A percentile compares a stretch with the other conserved stretches of the same genome.
Conservation (phyloP, 2,797 vertebrate genomes). For the Brachyrhaphis roseni region DNA sequence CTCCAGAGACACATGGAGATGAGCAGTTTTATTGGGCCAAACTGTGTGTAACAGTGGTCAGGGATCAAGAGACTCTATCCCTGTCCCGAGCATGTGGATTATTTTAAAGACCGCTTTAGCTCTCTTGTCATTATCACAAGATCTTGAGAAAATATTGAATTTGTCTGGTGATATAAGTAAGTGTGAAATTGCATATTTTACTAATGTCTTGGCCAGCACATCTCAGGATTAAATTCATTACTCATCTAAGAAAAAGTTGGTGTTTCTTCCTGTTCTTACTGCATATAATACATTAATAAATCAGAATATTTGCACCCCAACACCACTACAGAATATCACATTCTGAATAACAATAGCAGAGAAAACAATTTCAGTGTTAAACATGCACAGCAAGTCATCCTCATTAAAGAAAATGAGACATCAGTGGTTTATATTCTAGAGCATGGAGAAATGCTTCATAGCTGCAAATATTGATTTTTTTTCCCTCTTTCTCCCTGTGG, state of each 20-base stretch:
- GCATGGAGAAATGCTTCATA: constrained; percentile 62
- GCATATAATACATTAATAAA: neutral
- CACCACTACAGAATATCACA: constrained; percentile 28
- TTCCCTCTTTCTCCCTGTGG: constrained; percentile 30
- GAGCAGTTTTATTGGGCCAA: neutral
- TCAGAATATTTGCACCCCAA: constrained; percentile 8
- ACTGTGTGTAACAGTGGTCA: neutral
- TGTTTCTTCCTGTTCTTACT: neutral
- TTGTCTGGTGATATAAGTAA: neutral
- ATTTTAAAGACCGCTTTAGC: neutral
- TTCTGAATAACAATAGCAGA: constrained; percentile 45
- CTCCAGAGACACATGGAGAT: neutral
- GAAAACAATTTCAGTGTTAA: constrained; percentile 58
- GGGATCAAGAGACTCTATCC: neutral
- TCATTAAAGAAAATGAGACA: constrained; percentile 71
- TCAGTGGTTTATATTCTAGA: constrained; percentile 46
- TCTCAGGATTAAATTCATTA: neutral
- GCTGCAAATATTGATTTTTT: constrained; percentile 75
- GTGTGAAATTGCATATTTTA: neutral
- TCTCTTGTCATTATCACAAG: neutral
- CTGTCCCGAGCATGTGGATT: neutral
- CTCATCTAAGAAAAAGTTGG: neutral
- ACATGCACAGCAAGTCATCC: constrained; percentile 57
- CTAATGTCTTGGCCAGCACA: neutral
- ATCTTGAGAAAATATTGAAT: neutral